These are phyloP conservation scores for Desoria tigrina DNA, from an alignment of 2,888 invertebrate genomes.

Conservation along the genomic window DNA sequence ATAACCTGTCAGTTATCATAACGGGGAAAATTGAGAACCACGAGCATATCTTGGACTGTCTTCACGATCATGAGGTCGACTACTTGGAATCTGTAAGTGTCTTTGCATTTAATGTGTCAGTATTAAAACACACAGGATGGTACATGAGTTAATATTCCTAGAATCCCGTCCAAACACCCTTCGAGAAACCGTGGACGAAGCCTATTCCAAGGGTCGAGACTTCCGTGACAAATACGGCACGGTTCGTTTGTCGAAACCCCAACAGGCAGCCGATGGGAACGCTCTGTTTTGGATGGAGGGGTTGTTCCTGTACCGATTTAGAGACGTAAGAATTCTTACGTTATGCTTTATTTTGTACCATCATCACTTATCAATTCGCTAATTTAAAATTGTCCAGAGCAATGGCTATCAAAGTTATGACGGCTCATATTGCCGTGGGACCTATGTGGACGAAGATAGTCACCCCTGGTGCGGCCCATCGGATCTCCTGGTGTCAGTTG, in stretches of 20 bases:
- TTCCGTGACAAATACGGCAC: slow-evolving; percentile 26
- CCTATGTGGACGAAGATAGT: slow-evolving; percentile 51
- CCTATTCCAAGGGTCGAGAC: slow-evolving; percentile 29
- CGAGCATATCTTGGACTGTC: slow-evolving; percentile 43
- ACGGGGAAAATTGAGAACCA: slow-evolving; percentile 62
- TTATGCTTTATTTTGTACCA: background rate
- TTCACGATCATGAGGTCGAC: slow-evolving; percentile 47
- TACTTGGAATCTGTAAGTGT: slow-evolving; percentile 39
- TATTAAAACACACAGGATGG: too few species aligned
- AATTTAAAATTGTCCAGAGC: too few species aligned
- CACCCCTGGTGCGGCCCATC: slow-evolving; percentile 44
- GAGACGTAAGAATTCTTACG: slow-evolving; percentile 39
- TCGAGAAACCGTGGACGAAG: slow-evolving; percentile 41
- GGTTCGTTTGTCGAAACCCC: slow-evolving; percentile 45
- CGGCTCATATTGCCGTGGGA: slow-evolving; percentile 50
- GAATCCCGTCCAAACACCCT: slow-evolving; percentile 32
- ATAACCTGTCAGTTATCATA: slow-evolving; percentile 81
- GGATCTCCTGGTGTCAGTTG: slow-evolving; percentile 53
- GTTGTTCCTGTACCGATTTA: slow-evolving; percentile 44
- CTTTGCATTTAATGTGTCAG: background rate
- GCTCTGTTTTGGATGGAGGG: slow-evolving; percentile 51
- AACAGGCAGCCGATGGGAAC: slow-evolving; percentile 39
- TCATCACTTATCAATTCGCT: background rate
- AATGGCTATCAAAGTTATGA: slow-evolving; percentile 49
- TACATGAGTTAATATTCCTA: background rate